These are phyloP conservation scores for Sphaerophoria rueppellii DNA, from an alignment of 2,888 invertebrate genomes.

Conservation along the genomic window DNA sequence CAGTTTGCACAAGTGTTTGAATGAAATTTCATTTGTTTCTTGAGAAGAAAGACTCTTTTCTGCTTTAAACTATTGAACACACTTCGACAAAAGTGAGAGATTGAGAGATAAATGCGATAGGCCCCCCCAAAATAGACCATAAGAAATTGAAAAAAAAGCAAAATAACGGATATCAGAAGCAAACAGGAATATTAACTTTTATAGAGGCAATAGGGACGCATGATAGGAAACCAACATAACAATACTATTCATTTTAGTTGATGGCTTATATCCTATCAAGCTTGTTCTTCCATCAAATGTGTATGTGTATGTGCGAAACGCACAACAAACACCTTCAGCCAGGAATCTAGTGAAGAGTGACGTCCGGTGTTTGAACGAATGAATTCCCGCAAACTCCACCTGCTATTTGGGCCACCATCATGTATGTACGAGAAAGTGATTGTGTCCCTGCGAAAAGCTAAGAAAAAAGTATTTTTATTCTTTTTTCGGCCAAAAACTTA, in stretches of 20 bases:
- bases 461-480: slow-evolving; percentile 40
- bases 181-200: slow-evolving; percentile 69
- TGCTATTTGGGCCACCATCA: slow-evolving; percentile 28
- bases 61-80: slow-evolving; percentile 42
- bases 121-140: slow-evolving; percentile 4
- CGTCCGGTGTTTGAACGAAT: slow-evolving; percentile 63
- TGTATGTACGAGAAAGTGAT: slow-evolving; percentile 31
- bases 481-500: slow-evolving; percentile 43
- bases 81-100: no score
- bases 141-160: slow-evolving; percentile 50
- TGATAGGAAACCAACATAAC: slow-evolving; percentile 49
- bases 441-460: slow-evolving; percentile 39
- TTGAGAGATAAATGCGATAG: neutral
- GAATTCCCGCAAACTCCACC: slow-evolving; percentile 17
- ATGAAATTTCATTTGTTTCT: neutral
- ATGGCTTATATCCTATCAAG: slow-evolving; percentile 29
- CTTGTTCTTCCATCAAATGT: slow-evolving; percentile 29
- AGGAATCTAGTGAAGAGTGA: slow-evolving; percentile 45
- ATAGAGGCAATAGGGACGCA: slow-evolving; percentile 21
- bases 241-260: slow-evolving; percentile 51
- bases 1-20: slow-evolving; percentile 14
- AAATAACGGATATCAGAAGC: slow-evolving; percentile 56
- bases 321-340: slow-evolving; percentile 23
- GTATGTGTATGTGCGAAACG: neutral
- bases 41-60: neutral